A percentile compares a stretch with the other conserved stretches of the same genome.
Conservation (phyloP, 2,888 invertebrate genomes). For the Xanthia togata region DNA sequence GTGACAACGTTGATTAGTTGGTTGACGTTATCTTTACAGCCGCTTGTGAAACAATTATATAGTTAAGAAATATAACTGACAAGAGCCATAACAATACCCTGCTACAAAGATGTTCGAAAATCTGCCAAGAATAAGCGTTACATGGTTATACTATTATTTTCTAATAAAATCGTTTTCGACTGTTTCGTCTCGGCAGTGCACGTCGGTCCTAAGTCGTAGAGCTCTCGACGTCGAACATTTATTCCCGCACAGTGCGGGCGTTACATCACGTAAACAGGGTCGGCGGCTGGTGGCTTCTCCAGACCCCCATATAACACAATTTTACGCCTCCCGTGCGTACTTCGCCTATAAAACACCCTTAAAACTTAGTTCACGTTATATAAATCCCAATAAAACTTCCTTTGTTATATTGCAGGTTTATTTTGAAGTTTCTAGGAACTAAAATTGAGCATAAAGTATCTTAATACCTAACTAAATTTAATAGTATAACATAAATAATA, state of each 20-base stretch:
- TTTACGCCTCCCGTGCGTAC: constrained; percentile 62
- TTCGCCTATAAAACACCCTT: constrained; percentile 59
- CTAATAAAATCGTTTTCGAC: constrained; percentile 10
- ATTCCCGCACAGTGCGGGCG: constrained; percentile 59
- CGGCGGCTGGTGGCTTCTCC: constrained; percentile 38
- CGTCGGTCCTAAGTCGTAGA: constrained; percentile 31
- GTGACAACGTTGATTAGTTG: constrained; percentile 6
- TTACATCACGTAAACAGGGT: constrained; percentile 68
- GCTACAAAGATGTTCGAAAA: constrained; percentile 11
- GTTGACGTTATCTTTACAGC: constrained; percentile 15
- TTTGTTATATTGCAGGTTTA: constrained; percentile 59
- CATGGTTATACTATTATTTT: constrained; percentile 12
- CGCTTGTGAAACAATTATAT: constrained; percentile 29
- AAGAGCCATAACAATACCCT: constrained; percentile 16
- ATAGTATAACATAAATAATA: too few relatives aligned
- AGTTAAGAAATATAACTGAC: constrained; percentile 5
- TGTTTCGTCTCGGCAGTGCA: constrained; percentile 25
- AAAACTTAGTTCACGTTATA: constrained; percentile 52
- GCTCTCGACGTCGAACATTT: constrained; percentile 52
- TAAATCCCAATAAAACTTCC: constrained; percentile 60
- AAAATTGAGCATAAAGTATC: constrained; percentile 69
- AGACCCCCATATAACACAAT: constrained; percentile 67
- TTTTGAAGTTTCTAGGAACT: constrained; percentile 68
- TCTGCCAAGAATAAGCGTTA: constrained; percentile 12
- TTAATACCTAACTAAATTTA: constrained; percentile 36